phyloP scores from a whole-genome alignment of 2,113 vertebrate genomes.

The Fulica atra region DNA sequence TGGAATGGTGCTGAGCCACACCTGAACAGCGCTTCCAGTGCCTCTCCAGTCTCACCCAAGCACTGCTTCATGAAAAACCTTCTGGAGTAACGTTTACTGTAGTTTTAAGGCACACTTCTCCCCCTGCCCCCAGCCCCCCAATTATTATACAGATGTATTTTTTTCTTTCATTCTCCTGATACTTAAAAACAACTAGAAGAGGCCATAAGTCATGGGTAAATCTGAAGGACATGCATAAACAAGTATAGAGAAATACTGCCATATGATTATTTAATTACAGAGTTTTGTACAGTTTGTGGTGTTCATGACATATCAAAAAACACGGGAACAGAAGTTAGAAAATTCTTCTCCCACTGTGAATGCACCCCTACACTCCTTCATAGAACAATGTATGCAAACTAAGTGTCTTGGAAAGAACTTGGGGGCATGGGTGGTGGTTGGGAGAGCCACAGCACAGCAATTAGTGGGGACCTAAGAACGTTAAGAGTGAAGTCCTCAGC shows the following conservation, averaged over 20 bases:
- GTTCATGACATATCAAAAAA: background rate
- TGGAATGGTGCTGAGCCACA: background rate
- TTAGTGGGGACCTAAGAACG: background rate
- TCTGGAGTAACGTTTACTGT: background rate
- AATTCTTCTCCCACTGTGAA: background rate
- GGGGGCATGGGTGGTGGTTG: rapidly evolving
- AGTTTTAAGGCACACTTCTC: background rate
- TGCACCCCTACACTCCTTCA: background rate
- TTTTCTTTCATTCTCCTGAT: background rate
- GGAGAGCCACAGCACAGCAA: background rate
- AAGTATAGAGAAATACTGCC: background rate
- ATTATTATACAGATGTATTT: background rate
- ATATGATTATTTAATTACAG: background rate
- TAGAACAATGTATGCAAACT: background rate
- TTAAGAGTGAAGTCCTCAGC: background rate
- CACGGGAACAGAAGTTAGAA: background rate
- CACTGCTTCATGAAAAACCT: background rate
- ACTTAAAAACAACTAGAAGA: background rate
- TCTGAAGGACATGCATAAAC: background rate
- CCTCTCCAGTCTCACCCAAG: background rate
- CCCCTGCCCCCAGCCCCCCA: no score
- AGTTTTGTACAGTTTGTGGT: background rate
- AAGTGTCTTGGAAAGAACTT: background rate
- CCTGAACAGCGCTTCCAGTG: background rate
- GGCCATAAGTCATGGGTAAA: background rate